A percentile compares a stretch with the other conserved stretches of the same genome.
Evolutionary conservation across 1,140 invertebrate genomes (phyloP).

Genomic region (Sitobion miscanthi): DNA sequence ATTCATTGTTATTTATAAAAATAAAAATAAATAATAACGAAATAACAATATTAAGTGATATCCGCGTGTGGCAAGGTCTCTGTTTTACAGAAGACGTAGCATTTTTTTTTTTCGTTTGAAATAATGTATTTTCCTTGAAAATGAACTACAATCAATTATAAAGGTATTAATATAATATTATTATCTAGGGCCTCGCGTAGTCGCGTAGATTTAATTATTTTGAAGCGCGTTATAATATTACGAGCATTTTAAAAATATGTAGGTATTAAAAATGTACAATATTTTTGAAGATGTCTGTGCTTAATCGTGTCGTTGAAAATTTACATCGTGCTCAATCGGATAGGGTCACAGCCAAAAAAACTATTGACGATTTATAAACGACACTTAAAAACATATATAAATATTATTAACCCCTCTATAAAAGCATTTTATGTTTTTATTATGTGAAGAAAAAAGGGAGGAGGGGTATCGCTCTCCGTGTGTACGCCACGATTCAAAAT

Average conservation of each 20-base stretch:
- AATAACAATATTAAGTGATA: too few species aligned
- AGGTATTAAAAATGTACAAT: not conserved
- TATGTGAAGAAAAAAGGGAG: not conserved
- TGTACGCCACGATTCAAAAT: too few species aligned
- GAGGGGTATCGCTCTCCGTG: too few species aligned
- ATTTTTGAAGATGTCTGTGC: accelerated
- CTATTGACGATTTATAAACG: not conserved
- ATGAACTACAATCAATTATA: not conserved
- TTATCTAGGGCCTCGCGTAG: not conserved
- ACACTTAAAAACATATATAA: not conserved
- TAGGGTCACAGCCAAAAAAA: not conserved
- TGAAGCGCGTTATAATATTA: not conserved
- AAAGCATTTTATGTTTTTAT: not conserved
- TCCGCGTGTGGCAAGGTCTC: too few species aligned
- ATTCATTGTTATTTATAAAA: too few species aligned
- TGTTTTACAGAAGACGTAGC: too few species aligned
- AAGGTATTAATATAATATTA: not conserved
- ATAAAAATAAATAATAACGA: too few species aligned
- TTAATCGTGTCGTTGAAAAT: not conserved
- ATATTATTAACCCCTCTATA: not conserved
- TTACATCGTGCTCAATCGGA: not conserved
- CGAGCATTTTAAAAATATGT: not conserved
- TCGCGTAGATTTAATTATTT: not conserved
- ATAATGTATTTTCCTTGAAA: not conserved
- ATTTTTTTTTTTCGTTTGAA: not conserved